Base-by-base conservation (phyloP, 2,888 invertebrate genomes). In the Imbricaverruca yamaguchii region DNA sequence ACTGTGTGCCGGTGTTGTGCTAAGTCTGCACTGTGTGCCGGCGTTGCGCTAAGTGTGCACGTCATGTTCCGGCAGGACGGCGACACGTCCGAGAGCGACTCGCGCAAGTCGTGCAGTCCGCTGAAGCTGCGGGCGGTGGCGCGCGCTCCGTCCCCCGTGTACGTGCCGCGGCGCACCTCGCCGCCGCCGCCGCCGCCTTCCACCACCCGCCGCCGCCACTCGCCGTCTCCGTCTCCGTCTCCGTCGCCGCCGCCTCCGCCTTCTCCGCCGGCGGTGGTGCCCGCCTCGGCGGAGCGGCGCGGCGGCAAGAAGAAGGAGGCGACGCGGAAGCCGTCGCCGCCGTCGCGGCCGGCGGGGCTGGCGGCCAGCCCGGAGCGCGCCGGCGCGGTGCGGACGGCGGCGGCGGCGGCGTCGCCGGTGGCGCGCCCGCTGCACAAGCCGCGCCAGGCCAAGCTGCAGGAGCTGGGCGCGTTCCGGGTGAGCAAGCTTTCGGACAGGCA, bases 371-470 rank as follows among this genome's bases (percentile, higher is more conserved):
- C 25, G 10, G 39, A 25, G 13, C 25, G 3, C 12, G 13, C 3
- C 13, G 69, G 39, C 25, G 7, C 13, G 65, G 8, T 11, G 23
- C 23, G 3, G 4, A 9, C 9, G 65, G 23, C 8, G 23, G 3
- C 9, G 8, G 65, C 2, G 23, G n/a, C 10, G 25, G 69, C 12
- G 39, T 25, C 6, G 53, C 74, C 74, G 53, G 39, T 74, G 8
- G 8, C 39, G 53, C 39, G 74, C 18, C 74, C 74, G 53, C 74
- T 74, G 18, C 13, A 25, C 53, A 10, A 23, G 53, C 74, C 74
- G 7, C 74, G 74, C 15, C 74, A 74, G 74, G 74, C 74, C 53
- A 74, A 74, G 21, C 74, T 74, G 53, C 74, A 74, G 39, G 74
- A 74, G 53, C 53, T 74, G 74, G 53, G 53, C 53, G 53, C 53